phyloP scores from a whole-genome alignment of 1,140 invertebrate genomes.

The Diorhabda sublineata region DNA sequence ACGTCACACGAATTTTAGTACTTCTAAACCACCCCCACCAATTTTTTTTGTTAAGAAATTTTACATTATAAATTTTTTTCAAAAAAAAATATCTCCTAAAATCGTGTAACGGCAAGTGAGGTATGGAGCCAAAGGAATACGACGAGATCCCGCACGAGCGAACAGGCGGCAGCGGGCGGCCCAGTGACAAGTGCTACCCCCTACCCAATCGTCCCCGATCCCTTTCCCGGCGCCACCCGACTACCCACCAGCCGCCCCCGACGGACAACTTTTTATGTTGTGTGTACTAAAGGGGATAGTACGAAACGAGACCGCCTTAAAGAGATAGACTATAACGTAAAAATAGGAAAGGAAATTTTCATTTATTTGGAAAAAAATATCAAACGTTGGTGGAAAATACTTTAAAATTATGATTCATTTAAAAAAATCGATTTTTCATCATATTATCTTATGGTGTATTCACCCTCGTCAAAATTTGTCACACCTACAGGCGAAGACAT shows the following conservation, averaged over 20 bases:
- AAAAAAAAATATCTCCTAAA: not conserved
- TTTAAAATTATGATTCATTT: not conserved
- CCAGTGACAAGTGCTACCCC: slow-evolving; percentile 43
- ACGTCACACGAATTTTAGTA: too few relatives aligned
- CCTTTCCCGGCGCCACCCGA: slow-evolving; percentile 2
- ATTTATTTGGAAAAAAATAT: not conserved
- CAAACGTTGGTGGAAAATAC: slow-evolving; percentile 19
- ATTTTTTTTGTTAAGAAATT: too few relatives aligned
- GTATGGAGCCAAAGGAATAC: not conserved
- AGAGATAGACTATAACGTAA: slow-evolving; percentile 3
- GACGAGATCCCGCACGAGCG: not conserved
- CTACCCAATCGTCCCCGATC: slow-evolving; percentile 13
- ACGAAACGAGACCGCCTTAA: slow-evolving; percentile 9
- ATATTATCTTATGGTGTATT: too few relatives aligned
- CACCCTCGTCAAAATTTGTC: too few relatives aligned
- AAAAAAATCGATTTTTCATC: too few relatives aligned
- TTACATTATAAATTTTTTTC: too few relatives aligned
- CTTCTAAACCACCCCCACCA: too few relatives aligned
- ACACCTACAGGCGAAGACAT: too few relatives aligned
- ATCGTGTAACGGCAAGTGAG: not conserved
- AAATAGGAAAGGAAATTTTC: too few relatives aligned
- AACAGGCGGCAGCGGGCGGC: slow-evolving; percentile 28
- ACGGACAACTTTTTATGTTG: slow-evolving; percentile 46
- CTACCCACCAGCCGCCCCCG: slow-evolving; percentile 30
- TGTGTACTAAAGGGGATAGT: slow-evolving; percentile 42